phyloP scores from a whole-genome alignment of 2,113 vertebrate species.

The Chroicocephalus ridibundus region DNA sequence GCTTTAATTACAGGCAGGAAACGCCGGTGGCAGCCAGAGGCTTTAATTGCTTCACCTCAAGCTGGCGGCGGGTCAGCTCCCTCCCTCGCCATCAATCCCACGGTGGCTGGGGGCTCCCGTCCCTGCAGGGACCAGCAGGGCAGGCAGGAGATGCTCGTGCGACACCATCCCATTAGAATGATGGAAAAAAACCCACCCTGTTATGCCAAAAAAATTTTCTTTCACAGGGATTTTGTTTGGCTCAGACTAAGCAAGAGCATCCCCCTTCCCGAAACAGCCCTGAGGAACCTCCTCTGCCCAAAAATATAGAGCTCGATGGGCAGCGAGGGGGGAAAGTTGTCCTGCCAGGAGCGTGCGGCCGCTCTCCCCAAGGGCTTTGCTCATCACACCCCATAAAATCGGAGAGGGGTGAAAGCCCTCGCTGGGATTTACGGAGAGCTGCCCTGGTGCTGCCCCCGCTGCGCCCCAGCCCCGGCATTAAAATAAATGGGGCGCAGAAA shows the following conservation, averaged over 20 bases:
- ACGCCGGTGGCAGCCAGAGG: background rate
- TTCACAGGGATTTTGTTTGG: background rate
- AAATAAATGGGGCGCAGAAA: background rate
- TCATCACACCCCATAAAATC: background rate
- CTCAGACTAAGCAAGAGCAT: background rate
- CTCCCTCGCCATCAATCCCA: background rate
- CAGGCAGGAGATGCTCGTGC: background rate
- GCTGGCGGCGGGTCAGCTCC: background rate
- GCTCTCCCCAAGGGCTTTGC: background rate
- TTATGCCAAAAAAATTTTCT: fast-evolving
- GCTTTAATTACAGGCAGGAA: conserved; percentile 23
- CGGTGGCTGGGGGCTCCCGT: background rate
- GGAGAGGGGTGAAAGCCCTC: background rate
- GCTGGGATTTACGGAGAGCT: background rate
- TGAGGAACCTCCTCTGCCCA: background rate
- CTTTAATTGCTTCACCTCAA: background rate
- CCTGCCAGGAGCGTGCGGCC: background rate
- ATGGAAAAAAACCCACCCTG: fast-evolving
- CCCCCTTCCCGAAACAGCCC: background rate
- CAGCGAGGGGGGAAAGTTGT: background rate
- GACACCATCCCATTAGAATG: background rate
- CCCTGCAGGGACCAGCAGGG: background rate
- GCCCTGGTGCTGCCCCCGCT: background rate
- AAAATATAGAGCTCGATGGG: background rate
- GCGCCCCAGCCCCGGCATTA: background rate